phyloP scores from a whole-genome alignment of 2,113 vertebrate species.

The Camelus dromedarius region DNA sequence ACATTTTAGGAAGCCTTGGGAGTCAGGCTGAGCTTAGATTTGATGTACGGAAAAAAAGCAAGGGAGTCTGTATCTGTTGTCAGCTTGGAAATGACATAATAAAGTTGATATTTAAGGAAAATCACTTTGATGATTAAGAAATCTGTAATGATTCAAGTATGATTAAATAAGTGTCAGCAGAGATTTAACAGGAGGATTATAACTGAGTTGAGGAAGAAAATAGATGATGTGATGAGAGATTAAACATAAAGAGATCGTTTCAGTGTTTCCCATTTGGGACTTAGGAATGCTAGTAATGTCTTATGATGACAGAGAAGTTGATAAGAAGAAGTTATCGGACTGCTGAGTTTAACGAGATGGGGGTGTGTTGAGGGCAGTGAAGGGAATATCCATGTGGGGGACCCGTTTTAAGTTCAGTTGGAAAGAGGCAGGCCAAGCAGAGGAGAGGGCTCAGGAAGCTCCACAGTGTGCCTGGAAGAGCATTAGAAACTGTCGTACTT shows the following conservation, averaged over 20 bases:
- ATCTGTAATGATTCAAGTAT: neutral
- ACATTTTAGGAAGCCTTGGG: neutral
- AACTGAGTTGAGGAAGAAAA: neutral
- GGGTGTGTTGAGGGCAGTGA: neutral
- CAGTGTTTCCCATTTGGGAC: neutral
- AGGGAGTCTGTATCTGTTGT: neutral
- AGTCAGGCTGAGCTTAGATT: neutral
- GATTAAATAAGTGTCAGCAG: neutral
- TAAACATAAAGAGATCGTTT: neutral
- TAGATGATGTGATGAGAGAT: neutral
- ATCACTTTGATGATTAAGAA: neutral
- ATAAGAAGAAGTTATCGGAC: neutral
- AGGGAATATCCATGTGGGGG: rapidly evolving
- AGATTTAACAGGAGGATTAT: neutral
- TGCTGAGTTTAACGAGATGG: neutral
- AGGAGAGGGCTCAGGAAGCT: neutral
- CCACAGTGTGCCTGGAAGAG: neutral
- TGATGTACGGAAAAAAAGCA: neutral
- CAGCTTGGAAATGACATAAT: neutral
- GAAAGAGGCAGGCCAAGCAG: neutral
- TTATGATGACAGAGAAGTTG: neutral
- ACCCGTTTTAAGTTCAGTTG: neutral
- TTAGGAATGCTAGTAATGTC: neutral
- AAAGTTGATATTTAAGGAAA: neutral
- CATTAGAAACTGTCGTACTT: neutral